Evolutionary conservation across 2,888 invertebrate genomes (phyloP).

Genomic region (Apotomis turbidana): DNA sequence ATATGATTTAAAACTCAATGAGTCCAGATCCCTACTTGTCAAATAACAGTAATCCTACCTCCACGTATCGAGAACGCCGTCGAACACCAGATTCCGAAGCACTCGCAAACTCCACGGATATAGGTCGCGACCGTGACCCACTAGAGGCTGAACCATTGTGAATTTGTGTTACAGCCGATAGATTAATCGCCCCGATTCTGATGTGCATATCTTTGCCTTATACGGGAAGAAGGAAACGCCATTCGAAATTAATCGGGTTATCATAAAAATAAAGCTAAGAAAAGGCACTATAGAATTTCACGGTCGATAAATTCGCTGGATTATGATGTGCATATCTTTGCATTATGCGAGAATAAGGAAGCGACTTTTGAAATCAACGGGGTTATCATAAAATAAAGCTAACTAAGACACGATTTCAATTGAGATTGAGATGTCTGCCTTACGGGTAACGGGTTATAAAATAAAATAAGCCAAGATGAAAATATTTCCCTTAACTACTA

Average conservation of each 20-base stretch:
- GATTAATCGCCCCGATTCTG: constrained; percentile 8
- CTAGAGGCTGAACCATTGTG: constrained; percentile 7
- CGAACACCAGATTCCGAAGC: constrained; percentile 25
- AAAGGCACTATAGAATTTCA: too few species aligned
- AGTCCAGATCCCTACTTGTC: background rate
- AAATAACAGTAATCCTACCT: background rate
- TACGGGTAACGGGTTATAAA: too few species aligned
- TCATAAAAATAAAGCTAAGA: background rate
- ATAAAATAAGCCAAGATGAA: too few species aligned
- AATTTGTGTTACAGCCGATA: constrained; percentile 15
- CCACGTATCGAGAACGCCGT: constrained; percentile 9
- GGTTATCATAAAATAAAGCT: background rate
- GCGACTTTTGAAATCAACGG: background rate
- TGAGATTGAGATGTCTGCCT: too few species aligned
- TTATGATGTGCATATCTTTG: background rate
- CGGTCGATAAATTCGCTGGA: constrained; percentile 8
- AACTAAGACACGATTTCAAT: too few species aligned
- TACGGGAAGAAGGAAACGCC: background rate
- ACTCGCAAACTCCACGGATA: constrained; percentile 25
- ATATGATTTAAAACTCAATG: too few species aligned
- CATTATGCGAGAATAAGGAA: background rate
- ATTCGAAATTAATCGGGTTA: background rate
- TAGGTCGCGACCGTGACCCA: constrained; percentile 38
- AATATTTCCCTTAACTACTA: too few species aligned
- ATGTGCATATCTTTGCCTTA: background rate